Percentiles rank a stretch among this genome's conserved stretches.
Conservation (phyloP, 2,113 vertebrate genomes). For the Empidonax alnorum region DNA sequence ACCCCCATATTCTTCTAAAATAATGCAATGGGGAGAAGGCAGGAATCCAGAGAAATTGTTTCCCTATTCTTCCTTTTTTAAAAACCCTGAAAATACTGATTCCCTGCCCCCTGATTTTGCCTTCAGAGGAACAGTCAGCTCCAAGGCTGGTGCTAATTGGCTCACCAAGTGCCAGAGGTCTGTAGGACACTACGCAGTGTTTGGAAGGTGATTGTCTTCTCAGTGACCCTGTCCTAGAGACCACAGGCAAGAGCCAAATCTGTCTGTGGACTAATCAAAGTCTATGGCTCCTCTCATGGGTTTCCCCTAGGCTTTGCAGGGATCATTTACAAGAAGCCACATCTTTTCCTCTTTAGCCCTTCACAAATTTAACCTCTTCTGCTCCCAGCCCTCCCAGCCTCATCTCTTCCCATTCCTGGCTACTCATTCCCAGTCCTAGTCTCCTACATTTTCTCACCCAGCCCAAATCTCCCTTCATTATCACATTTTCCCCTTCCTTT, state of each 20-base stretch:
- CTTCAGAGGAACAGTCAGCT: background rate
- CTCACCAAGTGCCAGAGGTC: background rate
- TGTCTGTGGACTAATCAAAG: background rate
- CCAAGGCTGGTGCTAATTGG: background rate
- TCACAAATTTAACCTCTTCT: background rate
- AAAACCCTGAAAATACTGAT: background rate
- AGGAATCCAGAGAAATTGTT: background rate
- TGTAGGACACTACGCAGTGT: background rate
- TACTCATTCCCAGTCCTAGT: background rate
- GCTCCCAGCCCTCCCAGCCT: background rate
- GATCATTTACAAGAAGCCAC: rapidly evolving
- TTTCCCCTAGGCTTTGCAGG: background rate
- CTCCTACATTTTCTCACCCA: background rate
- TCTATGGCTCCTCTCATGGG: background rate
- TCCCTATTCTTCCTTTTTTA: background rate
- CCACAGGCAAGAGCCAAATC: background rate
- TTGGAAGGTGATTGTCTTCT: background rate
- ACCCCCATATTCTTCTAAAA: background rate
- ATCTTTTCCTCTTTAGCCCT: background rate
- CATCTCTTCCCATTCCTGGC: background rate
- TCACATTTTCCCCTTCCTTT: background rate
- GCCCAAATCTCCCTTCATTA: background rate
- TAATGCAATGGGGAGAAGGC: background rate
- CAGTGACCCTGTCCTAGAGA: background rate
- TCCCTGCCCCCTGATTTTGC: background rate